Percentiles rank a stretch among this genome's conserved stretches.
These are phyloP conservation scores for Elachura formosa DNA, from an alignment of 2,113 vertebrate genomes.

Conservation along the genomic window DNA sequence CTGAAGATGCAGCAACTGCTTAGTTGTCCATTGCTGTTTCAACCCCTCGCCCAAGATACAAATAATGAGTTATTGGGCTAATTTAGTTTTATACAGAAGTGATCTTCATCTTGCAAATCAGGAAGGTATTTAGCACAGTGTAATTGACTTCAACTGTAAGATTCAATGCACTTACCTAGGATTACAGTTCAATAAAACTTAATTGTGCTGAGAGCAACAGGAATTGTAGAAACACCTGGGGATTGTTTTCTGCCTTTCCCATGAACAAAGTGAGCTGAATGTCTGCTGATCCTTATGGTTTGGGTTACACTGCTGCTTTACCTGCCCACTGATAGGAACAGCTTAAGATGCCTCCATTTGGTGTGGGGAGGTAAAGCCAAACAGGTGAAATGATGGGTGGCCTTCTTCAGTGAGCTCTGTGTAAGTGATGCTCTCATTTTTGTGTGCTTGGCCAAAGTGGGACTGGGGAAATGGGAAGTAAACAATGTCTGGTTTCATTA, in stretches of 20 bases:
- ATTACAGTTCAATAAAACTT: constrained; percentile 48
- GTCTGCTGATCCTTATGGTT: neutral
- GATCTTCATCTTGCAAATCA: neutral
- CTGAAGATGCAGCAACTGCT: neutral
- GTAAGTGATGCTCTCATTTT: constrained; percentile 54
- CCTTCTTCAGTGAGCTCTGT: neutral
- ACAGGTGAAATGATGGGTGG: neutral
- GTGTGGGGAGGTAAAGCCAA: neutral
- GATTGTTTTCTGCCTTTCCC: neutral
- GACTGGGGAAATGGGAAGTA: constrained; percentile 58
- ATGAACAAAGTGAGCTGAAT: neutral
- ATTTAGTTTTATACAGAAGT: neutral
- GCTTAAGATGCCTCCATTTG: neutral
- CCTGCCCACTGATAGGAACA: accelerated
- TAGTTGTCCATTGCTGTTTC: neutral
- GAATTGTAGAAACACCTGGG: neutral
- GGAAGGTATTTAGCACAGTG: neutral
- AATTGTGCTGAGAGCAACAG: neutral
- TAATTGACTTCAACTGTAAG: constrained; percentile 41
- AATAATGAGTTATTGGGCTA: constrained; percentile 6
- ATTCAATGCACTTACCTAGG: constrained; percentile 30
- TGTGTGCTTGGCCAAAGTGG: neutral
- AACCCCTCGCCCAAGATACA: neutral
- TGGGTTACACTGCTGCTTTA: neutral
- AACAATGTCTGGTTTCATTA: constrained; percentile 72